A percentile compares a stretch with the other conserved stretches of the same genome.
These are phyloP conservation scores for Platichthys flesus DNA, from an alignment of 2,113 vertebrate genomes.

Conservation along the genomic window DNA sequence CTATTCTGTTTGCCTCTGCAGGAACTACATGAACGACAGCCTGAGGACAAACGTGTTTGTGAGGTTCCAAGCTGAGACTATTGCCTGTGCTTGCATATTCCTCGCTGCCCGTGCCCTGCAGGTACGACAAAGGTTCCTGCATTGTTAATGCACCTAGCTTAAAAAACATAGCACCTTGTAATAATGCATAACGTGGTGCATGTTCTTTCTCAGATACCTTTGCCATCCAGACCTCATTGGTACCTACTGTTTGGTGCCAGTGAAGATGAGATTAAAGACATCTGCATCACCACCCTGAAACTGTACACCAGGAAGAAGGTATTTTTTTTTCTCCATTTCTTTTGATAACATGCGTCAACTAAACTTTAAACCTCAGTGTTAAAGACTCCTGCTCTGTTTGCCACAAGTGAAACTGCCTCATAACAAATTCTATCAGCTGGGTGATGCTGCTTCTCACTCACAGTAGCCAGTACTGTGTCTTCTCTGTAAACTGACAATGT, in stretches of 20 bases:
- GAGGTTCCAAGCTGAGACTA: slow-evolving; percentile 96
- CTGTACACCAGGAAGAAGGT: slow-evolving; percentile 98
- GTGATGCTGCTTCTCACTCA: not conserved
- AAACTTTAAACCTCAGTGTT: not conserved
- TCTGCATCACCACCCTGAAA: slow-evolving; percentile 92
- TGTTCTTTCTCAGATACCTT: slow-evolving; percentile 84
- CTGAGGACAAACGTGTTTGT: slow-evolving; percentile 98
- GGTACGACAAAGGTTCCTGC: slow-evolving; percentile 74
- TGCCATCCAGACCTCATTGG: slow-evolving; percentile 95
- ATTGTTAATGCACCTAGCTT: not conserved
- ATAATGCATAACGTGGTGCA: too few species aligned
- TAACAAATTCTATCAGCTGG: not conserved
- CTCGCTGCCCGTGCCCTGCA: slow-evolving; percentile 96
- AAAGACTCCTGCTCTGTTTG: not conserved
- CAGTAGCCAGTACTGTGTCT: not conserved
- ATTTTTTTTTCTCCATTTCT: not conserved
- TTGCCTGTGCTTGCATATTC: slow-evolving; percentile 98
- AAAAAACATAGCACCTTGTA: not conserved
- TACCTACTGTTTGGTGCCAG: slow-evolving; percentile 94
- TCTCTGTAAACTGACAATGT: not conserved
- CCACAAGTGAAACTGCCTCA: not conserved
- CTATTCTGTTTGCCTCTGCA: slow-evolving; percentile 70
- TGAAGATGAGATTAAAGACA: slow-evolving; percentile 95
- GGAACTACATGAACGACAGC: slow-evolving; percentile 99
- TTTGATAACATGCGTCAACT: not conserved